Conservation (phyloP, 2,888 invertebrate species). For the Gisinianus flammeolus region DNA sequence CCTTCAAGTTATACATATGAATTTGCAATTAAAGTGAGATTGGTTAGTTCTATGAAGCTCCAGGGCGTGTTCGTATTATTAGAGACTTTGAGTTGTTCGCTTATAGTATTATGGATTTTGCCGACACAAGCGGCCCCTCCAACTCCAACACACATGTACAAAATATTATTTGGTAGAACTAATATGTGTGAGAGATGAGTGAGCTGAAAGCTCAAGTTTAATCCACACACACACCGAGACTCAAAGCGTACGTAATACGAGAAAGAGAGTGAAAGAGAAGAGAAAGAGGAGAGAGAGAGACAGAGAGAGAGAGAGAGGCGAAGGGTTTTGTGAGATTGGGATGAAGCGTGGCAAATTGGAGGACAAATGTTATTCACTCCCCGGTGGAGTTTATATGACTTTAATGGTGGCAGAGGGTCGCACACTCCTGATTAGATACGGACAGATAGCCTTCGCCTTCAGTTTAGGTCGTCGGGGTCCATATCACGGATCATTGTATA, state of each 20-base stretch:
- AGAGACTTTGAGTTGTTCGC: background rate
- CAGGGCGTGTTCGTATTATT: background rate
- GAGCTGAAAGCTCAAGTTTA: background rate
- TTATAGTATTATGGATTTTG: no score
- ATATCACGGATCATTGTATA: background rate
- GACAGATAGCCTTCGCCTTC: constrained; percentile 12
- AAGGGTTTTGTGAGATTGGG: background rate
- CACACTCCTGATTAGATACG: constrained; percentile 33
- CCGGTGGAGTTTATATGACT: constrained; percentile 24
- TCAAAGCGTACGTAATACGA: background rate
- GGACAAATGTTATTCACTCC: constrained; percentile 37
- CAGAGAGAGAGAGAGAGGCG: background rate
- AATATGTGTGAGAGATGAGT: no score
- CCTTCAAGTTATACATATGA: background rate
- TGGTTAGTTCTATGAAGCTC: background rate
- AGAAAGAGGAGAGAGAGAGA: constrained; percentile 3
- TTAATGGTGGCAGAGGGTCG: constrained; percentile 34
- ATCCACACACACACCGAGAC: background rate
- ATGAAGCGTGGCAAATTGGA: constrained; percentile 32
- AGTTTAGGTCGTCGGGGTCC: background rate
- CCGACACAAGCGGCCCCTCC: no score
- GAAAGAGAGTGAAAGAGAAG: background rate
- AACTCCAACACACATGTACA: no score
- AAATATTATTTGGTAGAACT: no score
- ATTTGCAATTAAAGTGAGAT: constrained; percentile 29